Percentiles rank a stretch among this genome's conserved stretches.
phyloP scores from a whole-genome alignment of 2,113 vertebrate species.

The Manacus vitellinus region DNA sequence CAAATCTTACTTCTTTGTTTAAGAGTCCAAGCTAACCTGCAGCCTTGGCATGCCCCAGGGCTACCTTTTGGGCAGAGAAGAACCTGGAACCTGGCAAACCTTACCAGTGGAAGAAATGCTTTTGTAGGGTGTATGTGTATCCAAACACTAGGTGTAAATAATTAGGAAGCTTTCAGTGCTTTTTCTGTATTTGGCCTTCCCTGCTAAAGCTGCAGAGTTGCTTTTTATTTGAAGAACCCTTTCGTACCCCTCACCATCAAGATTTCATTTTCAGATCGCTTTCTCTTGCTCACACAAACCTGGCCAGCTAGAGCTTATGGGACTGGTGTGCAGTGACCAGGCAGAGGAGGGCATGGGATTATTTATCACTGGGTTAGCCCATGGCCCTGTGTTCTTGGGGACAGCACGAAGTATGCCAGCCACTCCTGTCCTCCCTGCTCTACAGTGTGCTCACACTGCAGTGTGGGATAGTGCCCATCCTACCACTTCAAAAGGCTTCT shows the following conservation, averaged over 20 bases:
- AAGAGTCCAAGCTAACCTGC: not conserved
- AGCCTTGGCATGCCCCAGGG: not conserved
- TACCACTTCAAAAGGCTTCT: not conserved
- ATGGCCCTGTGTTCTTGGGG: not conserved
- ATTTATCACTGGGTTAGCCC: not conserved
- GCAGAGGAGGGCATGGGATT: accelerated
- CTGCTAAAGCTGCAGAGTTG: not conserved
- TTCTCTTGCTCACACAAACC: not conserved
- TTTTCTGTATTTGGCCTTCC: not conserved
- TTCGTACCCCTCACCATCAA: not conserved
- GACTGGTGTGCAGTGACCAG: accelerated
- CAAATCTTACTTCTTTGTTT: not conserved
- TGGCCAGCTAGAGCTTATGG: not conserved
- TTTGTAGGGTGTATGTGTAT: not conserved
- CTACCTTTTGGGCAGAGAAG: not conserved
- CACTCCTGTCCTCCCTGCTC: not conserved
- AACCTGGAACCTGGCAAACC: not conserved
- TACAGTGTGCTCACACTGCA: not conserved
- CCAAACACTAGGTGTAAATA: not conserved
- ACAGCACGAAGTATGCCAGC: accelerated
- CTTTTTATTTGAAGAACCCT: not conserved
- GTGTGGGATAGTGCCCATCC: not conserved
- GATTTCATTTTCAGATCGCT: not conserved
- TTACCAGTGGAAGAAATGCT: not conserved
- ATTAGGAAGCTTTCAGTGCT: not conserved